phyloP scores from a whole-genome alignment of 1,140 invertebrate genomes.

The Daktulosphaira vitifoliae region DNA sequence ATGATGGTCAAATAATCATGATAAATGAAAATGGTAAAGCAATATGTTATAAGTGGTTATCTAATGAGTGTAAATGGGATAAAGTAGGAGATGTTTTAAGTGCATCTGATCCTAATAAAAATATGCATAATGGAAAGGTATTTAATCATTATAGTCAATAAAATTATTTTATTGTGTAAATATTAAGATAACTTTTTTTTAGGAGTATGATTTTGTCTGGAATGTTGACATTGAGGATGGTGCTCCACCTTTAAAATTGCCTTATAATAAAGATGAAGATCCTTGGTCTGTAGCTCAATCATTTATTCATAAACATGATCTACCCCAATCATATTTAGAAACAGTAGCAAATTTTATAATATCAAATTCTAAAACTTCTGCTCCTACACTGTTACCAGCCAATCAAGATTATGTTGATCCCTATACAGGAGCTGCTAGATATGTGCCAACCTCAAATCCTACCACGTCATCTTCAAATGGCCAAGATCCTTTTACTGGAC shows the following conservation, averaged over 20 bases:
- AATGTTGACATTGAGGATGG: slow-evolving; percentile 88
- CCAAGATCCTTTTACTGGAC: slow-evolving; percentile 58
- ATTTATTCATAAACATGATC: slow-evolving; percentile 61
- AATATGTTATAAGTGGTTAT: slow-evolving; percentile 71
- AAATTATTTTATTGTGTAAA: not conserved
- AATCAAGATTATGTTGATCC: slow-evolving; percentile 58
- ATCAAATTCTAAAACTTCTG: slow-evolving; percentile 53
- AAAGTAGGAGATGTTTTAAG: slow-evolving; percentile 86
- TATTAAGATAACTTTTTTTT: slow-evolving; percentile 41
- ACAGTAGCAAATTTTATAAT: slow-evolving; percentile 94
- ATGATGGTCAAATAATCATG: slow-evolving; percentile 79
- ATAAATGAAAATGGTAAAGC: slow-evolving; percentile 63
- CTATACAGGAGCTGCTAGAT: slow-evolving; percentile 69
- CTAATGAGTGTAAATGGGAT: slow-evolving; percentile 62
- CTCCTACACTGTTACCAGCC: slow-evolving; percentile 42
- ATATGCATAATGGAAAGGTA: slow-evolving; percentile 66
- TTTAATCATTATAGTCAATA: not conserved
- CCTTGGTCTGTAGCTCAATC: slow-evolving; percentile 56
- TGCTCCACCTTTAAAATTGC: slow-evolving; percentile 75
- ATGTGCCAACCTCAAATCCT: slow-evolving; percentile 50
- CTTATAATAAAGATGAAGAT: slow-evolving; percentile 70
- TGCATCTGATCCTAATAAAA: slow-evolving; percentile 45
- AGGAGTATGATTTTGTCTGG: slow-evolving; percentile 94
- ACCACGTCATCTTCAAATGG: slow-evolving; percentile 24
- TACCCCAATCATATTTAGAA: slow-evolving; percentile 81